Conservation (phyloP, 2,888 invertebrate genomes). For the Microchrysa polita region DNA sequence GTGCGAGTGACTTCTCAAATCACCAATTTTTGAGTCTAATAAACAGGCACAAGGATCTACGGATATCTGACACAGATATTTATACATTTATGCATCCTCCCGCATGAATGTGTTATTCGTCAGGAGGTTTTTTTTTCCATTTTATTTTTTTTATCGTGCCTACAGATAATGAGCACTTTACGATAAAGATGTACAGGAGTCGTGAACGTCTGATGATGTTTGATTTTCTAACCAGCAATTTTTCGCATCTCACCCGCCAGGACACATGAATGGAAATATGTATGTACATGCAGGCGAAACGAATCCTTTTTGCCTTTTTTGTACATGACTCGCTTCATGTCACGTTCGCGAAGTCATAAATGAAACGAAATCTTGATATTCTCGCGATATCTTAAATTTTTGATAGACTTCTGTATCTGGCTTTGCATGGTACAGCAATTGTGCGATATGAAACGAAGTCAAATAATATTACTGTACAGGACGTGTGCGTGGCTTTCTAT, state of each 20-base stretch:
- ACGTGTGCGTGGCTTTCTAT: background rate
- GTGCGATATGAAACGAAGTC: background rate
- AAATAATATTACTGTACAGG: background rate
- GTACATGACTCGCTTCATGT: background rate
- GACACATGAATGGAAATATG: too few species aligned
- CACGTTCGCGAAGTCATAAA: conserved; percentile 7
- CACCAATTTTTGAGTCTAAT: too few species aligned
- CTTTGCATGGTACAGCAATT: background rate
- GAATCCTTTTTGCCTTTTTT: background rate
- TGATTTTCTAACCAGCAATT: background rate
- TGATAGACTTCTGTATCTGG: too few species aligned
- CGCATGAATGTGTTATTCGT: too few species aligned
- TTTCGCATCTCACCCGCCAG: background rate
- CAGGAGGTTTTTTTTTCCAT: too few species aligned
- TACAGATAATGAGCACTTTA: conserved; percentile 7
- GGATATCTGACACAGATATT: too few species aligned
- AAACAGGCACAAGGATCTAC: too few species aligned
- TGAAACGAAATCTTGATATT: conserved; percentile 17
- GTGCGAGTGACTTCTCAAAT: too few species aligned
- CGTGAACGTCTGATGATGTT: background rate
- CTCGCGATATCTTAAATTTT: conserved; percentile 2
- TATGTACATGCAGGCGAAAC: background rate
- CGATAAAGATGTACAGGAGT: conserved; percentile 1
- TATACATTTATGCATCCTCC: too few species aligned
- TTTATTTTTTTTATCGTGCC: conserved; percentile 5